Evolutionary conservation across 2,888 invertebrate species (phyloP).

Genomic region (Trichacis sp.): DNA sequence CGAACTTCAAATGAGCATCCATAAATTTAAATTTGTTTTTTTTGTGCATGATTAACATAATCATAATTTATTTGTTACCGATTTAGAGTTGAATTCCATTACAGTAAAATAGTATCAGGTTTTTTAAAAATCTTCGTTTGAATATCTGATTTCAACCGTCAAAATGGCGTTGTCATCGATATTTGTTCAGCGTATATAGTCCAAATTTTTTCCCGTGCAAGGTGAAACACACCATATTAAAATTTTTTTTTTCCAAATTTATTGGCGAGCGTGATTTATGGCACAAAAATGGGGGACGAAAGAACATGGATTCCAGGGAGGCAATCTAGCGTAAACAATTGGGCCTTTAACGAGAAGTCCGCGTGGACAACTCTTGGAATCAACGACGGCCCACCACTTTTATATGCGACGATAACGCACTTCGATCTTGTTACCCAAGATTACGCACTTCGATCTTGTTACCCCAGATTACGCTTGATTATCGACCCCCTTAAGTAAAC

Average conservation of each 20-base stretch:
- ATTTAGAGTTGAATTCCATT: too few species aligned
- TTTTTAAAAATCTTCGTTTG: too few species aligned
- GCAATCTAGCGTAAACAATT: slow-evolving; percentile 3
- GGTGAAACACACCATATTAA: background rate
- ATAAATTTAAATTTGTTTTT: too few species aligned
- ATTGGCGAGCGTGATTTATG: background rate
- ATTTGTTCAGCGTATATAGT: too few species aligned
- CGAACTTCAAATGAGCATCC: too few species aligned
- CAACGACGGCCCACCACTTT: slow-evolving; percentile 4
- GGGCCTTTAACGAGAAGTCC: slow-evolving; percentile 5
- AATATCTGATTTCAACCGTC: too few species aligned
- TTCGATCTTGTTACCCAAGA: slow-evolving; percentile 2
- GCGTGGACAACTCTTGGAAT: background rate
- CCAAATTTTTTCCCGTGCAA: too few species aligned
- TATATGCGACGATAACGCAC: slow-evolving; percentile 5
- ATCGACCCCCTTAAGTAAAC: background rate
- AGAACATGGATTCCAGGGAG: background rate
- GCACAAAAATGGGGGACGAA: background rate
- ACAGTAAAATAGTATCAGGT: too few species aligned
- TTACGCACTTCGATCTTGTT: slow-evolving; percentile 10
- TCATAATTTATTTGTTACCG: too few species aligned
- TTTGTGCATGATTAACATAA: too few species aligned
- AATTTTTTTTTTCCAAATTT: background rate
- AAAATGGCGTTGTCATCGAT: too few species aligned
- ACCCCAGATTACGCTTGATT: slow-evolving; percentile 4